Percentiles rank a stretch among this genome's conserved stretches.
phyloP scores from a whole-genome alignment of 1,140 invertebrate species.

The Probaryconus sp. region DNA sequence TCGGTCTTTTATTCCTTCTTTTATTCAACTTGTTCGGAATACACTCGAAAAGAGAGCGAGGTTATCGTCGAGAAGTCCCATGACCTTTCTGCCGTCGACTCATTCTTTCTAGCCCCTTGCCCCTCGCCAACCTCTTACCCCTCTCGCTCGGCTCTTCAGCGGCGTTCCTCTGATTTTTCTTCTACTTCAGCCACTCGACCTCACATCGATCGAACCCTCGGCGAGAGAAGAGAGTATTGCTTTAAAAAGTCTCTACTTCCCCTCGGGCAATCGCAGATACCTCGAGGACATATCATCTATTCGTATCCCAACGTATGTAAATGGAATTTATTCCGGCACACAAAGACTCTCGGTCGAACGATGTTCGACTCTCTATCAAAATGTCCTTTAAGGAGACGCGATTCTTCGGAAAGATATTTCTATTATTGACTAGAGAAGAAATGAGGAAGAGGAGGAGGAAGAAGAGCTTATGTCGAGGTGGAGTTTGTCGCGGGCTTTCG shows the following conservation, averaged over 20 bases:
- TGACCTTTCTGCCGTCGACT: slow-evolving; percentile 31
- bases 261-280: slow-evolving; percentile 56
- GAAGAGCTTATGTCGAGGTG: slow-evolving; percentile 23
- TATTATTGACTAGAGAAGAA: slow-evolving; percentile 42
- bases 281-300: slow-evolving; percentile 63
- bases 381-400: slow-evolving; percentile 58
- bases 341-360: slow-evolving; percentile 55
- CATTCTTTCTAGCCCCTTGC: slow-evolving; percentile 21
- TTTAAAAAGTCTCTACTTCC: slow-evolving; percentile 55
- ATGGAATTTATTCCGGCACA: slow-evolving; percentile 67
- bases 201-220: slow-evolving; percentile 54
- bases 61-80: slow-evolving; percentile 56
- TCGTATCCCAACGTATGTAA: slow-evolving; percentile 66
- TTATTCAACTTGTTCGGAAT: slow-evolving; percentile 25
- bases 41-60: slow-evolving; percentile 52
- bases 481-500: slow-evolving; percentile 29
- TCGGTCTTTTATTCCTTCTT: not conserved
- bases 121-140: slow-evolving; percentile 25
- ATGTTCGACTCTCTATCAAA: slow-evolving; percentile 60
- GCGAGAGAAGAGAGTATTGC: slow-evolving; percentile 51
- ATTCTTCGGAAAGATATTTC: slow-evolving; percentile 60
- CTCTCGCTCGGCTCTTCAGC: slow-evolving; percentile 22
- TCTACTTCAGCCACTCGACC: slow-evolving; percentile 51
- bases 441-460: slow-evolving; percentile 2
- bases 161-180: slow-evolving; percentile 51